These are phyloP conservation scores for Pandion haliaetus DNA, from an alignment of 2,113 vertebrate species.

Conservation along the genomic window DNA sequence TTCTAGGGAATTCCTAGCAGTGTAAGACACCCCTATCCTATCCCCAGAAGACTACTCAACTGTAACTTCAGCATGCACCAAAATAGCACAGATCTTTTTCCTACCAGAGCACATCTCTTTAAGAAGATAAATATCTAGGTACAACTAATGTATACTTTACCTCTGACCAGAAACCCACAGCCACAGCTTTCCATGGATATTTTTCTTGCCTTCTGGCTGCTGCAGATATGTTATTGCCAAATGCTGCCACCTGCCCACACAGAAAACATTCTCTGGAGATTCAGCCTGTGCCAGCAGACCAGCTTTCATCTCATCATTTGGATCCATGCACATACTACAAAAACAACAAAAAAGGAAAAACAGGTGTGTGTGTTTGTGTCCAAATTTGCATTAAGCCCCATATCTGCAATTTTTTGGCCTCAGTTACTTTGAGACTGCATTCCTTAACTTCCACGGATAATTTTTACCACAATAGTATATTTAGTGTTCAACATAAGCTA, in stretches of 20 bases:
- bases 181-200: slow-evolving; percentile 80
- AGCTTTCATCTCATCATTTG: slow-evolving; percentile 91
- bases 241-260: slow-evolving; percentile 88
- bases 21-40: neutral
- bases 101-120: neutral
- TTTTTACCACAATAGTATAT: neutral
- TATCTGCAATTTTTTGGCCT: neutral
- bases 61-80: neutral
- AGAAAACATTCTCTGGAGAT: slow-evolving; percentile 82
- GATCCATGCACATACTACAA: slow-evolving; percentile 88
- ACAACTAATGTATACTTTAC: slow-evolving; percentile 62
- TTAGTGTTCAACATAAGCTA: neutral
- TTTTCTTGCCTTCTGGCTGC: slow-evolving; percentile 92
- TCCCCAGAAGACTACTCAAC: neutral
- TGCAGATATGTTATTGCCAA: slow-evolving; percentile 89
- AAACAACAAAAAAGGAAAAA: neutral
- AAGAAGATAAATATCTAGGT: neutral
- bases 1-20: neutral
- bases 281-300: slow-evolving; percentile 88
- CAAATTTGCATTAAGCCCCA: neutral
- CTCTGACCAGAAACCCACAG: slow-evolving; percentile 94
- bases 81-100: neutral
- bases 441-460: neutral
- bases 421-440: neutral
- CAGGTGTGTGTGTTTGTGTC: neutral